Evolutionary conservation across 1,140 invertebrate species (phyloP), one percentile per base, ranked within the genome.

Genomic region (Papilio helenus): DNA sequence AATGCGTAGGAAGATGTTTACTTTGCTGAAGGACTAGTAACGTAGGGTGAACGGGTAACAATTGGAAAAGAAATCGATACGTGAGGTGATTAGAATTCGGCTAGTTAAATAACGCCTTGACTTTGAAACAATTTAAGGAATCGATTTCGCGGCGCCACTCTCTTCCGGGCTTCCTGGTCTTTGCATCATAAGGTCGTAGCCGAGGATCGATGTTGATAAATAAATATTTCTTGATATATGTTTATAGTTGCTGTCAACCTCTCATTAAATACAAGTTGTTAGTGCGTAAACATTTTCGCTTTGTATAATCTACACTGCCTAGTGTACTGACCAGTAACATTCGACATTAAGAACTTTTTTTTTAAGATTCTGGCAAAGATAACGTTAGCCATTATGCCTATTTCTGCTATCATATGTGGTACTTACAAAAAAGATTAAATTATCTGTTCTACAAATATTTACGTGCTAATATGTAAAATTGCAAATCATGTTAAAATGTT

Each of bases 101-200:
- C 46, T 26, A 49, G 42, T 44, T 49, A 49, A 74, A 74, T 74
- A 46, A 74, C 29, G 26, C 46, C 49, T 76, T 55, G 49, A 55
- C 26, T 55, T 77, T 49, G 51, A 42, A 77, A 77, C n/a, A 61
- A 76, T 61, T 39, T 77, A 65, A 42, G 55, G 55, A 34, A n/a
- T 76, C 16, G 58, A 61, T 77, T 77, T 77, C 34, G 46, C 46
- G 34, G 61, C 74, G 79, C 73, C 71, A 65, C 71, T 82, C 81
- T 82, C 81, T 82, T 82, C 79, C 79, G 81, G 4, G 76, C 76
- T 82, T 82, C 72, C 79, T 79, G 51, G 78, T 79, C 73, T 77
- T 61, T 29, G 61, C 44, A 72, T 55, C 68, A 55, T 74, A 79
- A 82, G 79, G 81, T 79, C 79, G 58, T 76, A 72, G 76, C n/a